phyloP scores from a whole-genome alignment of 2,888 invertebrate genomes.

The Trilocha varians region DNA sequence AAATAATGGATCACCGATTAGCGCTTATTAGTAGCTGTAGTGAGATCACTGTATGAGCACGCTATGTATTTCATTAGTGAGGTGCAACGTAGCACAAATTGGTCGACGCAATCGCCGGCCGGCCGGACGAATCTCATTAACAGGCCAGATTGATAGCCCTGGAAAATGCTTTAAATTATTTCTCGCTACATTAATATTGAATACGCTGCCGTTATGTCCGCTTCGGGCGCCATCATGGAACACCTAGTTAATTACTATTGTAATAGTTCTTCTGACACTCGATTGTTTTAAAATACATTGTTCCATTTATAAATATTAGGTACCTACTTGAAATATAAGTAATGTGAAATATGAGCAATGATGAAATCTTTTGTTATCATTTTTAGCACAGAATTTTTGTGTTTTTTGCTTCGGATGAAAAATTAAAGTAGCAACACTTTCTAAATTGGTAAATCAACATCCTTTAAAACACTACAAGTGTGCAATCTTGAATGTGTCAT shows the following conservation, averaged over 20 bases:
- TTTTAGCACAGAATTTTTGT: no score
- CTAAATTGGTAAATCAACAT: no score
- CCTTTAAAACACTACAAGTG: no score
- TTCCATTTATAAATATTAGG: not conserved
- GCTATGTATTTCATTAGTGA: constrained; percentile 45
- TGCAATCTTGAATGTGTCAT: no score
- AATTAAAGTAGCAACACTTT: no score
- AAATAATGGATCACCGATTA: not conserved
- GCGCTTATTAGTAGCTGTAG: not conserved
- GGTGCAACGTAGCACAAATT: constrained; percentile 59
- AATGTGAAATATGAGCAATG: no score
- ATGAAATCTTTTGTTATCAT: no score
- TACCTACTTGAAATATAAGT: no score
- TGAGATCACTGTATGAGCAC: constrained; percentile 17
- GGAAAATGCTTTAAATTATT: constrained; percentile 64
- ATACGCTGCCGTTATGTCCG: constrained; percentile 33
- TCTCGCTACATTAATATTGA: constrained; percentile 61
- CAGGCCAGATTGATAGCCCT: constrained; percentile 59
- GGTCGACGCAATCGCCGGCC: constrained; percentile 45
- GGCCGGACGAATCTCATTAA: constrained; percentile 65
- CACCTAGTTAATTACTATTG: constrained; percentile 22
- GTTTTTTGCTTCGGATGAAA: no score
- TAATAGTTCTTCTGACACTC: constrained; percentile 1
- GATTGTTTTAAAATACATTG: not conserved
- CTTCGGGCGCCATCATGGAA: constrained; percentile 17